Percentiles rank a stretch among this genome's conserved stretches.
Conservation (phyloP, 2,888 invertebrate genomes). For the Zaprionus lineosus region DNA sequence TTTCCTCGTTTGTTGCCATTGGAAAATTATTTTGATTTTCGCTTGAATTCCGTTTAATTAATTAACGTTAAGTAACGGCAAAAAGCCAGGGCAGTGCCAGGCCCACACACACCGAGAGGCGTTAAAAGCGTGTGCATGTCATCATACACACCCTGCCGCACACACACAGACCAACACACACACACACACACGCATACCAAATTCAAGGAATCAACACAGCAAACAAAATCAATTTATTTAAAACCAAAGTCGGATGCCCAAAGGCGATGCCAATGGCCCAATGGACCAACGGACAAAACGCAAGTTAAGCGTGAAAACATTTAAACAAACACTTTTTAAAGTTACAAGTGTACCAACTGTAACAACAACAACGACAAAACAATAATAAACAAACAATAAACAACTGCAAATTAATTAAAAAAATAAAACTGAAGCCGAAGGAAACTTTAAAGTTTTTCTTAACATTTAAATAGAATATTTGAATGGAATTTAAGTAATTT, state of each 20-base stretch:
- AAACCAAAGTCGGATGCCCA: constrained; percentile 31
- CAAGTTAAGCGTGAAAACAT: constrained; percentile 5
- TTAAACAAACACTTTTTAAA: too few species aligned
- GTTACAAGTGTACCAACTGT: too few species aligned
- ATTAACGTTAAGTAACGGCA: constrained; percentile 53
- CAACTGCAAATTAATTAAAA: too few species aligned
- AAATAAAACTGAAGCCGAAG: too few species aligned
- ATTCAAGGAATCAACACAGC: neutral
- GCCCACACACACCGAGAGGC: constrained; percentile 1
- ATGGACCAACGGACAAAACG: constrained; percentile 29
- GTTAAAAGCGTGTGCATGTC: neutral
- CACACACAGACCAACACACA: constrained; percentile 2
- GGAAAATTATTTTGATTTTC: constrained; percentile 14
- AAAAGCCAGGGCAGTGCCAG: constrained; percentile 23
- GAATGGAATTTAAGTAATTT: too few species aligned
- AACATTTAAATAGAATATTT: too few species aligned
- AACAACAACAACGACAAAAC: too few species aligned
- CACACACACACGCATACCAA: neutral
- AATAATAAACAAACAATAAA: too few species aligned
- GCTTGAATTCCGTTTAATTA: constrained; percentile 46
- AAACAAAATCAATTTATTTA: constrained; percentile 11
- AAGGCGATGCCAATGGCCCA: too few species aligned
- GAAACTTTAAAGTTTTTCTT: too few species aligned
- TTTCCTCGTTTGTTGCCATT: neutral
- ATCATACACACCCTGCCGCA: too few species aligned